These are phyloP conservation scores for Myzus persicae DNA, from an alignment of 1,140 invertebrate species.

Conservation along the genomic window DNA sequence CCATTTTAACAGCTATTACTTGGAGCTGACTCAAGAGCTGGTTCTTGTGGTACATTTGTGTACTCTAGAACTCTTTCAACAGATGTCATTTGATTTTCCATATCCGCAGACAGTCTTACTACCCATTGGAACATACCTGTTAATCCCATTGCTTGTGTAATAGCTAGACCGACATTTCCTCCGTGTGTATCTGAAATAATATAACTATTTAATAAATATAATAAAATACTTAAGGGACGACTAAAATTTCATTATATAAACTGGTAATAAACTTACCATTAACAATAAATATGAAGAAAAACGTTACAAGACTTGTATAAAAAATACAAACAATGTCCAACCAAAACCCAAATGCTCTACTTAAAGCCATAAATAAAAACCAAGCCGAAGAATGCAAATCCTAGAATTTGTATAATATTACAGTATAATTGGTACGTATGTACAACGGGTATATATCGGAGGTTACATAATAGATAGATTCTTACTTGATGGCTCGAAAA, in stretches of 20 bases:
- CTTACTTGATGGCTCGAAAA: conserved; percentile 79
- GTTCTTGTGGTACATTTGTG: conserved; percentile 72
- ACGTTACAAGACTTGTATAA: conserved; percentile 76
- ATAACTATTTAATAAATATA: not conserved
- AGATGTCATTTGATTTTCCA: conserved; percentile 81
- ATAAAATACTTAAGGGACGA: too few species aligned
- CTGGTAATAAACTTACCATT: conserved; percentile 63
- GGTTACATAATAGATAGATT: too few species aligned
- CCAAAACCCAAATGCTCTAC: conserved; percentile 84
- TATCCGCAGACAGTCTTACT: conserved; percentile 77
- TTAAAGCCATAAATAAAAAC: conserved; percentile 79
- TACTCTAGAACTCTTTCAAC: conserved; percentile 83
- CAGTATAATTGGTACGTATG: not conserved
- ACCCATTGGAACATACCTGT: conserved; percentile 87
- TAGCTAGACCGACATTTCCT: conserved; percentile 81
- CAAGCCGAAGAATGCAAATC: conserved; percentile 75
- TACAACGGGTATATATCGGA: too few species aligned
- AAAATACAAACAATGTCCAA: conserved; percentile 78
- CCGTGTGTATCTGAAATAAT: conserved; percentile 65
- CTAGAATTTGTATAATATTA: conserved; percentile 55
- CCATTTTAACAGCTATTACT: conserved; percentile 61
- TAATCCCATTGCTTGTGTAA: conserved; percentile 83
- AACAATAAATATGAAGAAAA: conserved; percentile 73
- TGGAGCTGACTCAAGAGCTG: conserved; percentile 64
- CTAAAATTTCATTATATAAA: not conserved